These are phyloP conservation scores for Labeo catla DNA, from an alignment of 2,113 vertebrate genomes.

Conservation along the genomic window DNA sequence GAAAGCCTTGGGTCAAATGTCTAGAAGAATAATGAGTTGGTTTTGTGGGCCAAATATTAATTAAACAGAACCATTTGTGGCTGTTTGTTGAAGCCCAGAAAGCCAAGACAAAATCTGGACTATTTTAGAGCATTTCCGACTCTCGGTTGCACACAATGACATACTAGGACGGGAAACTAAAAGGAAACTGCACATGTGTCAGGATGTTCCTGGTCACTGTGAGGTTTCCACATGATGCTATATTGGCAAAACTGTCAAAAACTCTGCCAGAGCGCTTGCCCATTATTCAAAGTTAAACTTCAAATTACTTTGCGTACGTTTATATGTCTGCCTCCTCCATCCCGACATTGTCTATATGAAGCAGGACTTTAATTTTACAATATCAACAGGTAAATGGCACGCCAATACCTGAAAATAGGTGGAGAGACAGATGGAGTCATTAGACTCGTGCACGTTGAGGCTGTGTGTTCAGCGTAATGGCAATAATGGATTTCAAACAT, in stretches of 20 bases:
- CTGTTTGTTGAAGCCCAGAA: neutral
- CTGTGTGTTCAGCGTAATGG: constrained; percentile 8
- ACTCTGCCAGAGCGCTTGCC: neutral
- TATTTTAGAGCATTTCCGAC: neutral
- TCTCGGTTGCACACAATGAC: constrained; percentile 5
- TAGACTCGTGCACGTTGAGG: neutral
- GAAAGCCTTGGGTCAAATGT: neutral
- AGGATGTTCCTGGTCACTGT: neutral
- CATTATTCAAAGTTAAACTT: neutral
- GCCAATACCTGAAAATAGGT: neutral
- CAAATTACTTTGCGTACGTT: neutral
- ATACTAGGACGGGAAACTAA: neutral
- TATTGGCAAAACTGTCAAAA: neutral
- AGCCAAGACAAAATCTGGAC: neutral
- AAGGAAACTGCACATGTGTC: constrained; percentile 14
- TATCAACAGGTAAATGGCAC: neutral
- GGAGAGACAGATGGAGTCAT: neutral
- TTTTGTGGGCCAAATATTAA: neutral
- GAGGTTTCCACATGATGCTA: neutral
- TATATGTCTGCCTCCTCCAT: neutral
- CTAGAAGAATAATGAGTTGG: constrained; percentile 9
- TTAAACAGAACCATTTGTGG: neutral
- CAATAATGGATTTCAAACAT: constrained; percentile 16
- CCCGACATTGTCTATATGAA: neutral
- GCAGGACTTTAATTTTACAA: neutral